These are phyloP conservation scores for Catocala nupta DNA, from an alignment of 2,888 invertebrate genomes.

Conservation along the genomic window DNA sequence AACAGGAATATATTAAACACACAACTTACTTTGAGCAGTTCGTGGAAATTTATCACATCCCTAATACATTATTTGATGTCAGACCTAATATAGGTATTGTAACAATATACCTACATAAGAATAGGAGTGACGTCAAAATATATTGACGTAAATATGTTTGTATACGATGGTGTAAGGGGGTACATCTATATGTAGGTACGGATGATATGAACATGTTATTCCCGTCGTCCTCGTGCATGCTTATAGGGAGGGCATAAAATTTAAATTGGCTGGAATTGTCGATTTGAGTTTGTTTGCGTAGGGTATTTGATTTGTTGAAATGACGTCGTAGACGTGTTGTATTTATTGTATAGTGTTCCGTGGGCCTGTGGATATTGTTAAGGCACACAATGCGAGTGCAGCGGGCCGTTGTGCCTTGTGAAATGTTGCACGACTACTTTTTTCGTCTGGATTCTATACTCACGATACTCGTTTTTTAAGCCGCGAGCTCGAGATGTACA, in stretches of 20 bases:
- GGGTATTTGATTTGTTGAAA: conserved; percentile 81
- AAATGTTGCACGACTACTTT: conserved; percentile 88
- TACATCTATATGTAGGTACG: conserved; percentile 38
- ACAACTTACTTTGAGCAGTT: conserved; percentile 3
- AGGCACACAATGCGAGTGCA: conserved; percentile 85
- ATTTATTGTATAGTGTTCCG: conserved; percentile 79
- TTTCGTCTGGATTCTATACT: conserved; percentile 87
- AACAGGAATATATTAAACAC: neutral
- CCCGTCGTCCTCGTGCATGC: conserved; percentile 52
- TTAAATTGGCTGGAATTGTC: conserved; percentile 78
- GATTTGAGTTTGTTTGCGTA: conserved; percentile 77
- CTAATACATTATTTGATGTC: conserved; percentile 9
- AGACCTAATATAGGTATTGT: conserved; percentile 15
- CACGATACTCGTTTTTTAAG: conserved; percentile 85
- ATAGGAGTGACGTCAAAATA: conserved; percentile 22
- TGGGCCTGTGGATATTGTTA: conserved; percentile 82
- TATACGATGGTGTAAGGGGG: conserved; percentile 30
- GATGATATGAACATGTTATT: conserved; percentile 53
- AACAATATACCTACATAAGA: conserved; percentile 5
- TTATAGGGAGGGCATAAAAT: conserved; percentile 69
- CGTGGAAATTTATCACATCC: conserved; percentile 12
- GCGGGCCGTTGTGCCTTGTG: conserved; percentile 86
- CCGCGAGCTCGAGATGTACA: conserved; percentile 86
- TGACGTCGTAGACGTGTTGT: conserved; percentile 77
- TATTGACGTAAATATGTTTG: conserved; percentile 23